These are phyloP conservation scores for Lucinisca nassula DNA, from an alignment of 2,888 invertebrate genomes.

Conservation along the genomic window DNA sequence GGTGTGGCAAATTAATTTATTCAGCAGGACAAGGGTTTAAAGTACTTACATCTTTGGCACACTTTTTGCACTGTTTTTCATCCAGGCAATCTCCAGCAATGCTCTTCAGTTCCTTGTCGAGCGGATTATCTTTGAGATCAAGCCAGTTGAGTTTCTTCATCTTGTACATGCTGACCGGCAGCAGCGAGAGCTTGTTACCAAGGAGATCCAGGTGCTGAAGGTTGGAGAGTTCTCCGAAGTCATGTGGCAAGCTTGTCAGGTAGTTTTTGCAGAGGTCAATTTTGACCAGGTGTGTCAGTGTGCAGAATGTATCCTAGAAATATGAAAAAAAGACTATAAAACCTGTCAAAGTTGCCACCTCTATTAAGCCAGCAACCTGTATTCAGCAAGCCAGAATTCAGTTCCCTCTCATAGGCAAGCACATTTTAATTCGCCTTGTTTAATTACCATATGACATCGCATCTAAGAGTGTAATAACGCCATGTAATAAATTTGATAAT, in stretches of 20 bases:
- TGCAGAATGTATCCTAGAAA: slow-evolving; percentile 85
- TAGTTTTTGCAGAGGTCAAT: slow-evolving; percentile 94
- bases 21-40: too few species aligned
- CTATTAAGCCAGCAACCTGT: too few species aligned
- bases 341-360: too few species aligned
- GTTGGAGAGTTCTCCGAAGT: slow-evolving; percentile 92
- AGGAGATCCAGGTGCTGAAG: slow-evolving; percentile 93
- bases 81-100: slow-evolving; percentile 93
- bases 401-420: too few species aligned
- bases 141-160: slow-evolving; percentile 92
- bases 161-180: slow-evolving; percentile 92
- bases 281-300: slow-evolving; percentile 90
- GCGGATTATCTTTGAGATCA: slow-evolving; percentile 94
- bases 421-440: too few species aligned
- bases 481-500: too few species aligned
- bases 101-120: slow-evolving; percentile 91
- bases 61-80: slow-evolving; percentile 91
- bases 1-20: too few species aligned
- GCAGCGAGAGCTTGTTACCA: slow-evolving; percentile 89
- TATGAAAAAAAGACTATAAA: too few species aligned
- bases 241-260: slow-evolving; percentile 92
- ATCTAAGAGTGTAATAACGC: too few species aligned
- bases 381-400: too few species aligned
- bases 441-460: too few species aligned
- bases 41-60: slow-evolving; percentile 91